Base-by-base conservation (phyloP, 1,140 invertebrate species). In the Pseudomyrmex concolor region DNA sequence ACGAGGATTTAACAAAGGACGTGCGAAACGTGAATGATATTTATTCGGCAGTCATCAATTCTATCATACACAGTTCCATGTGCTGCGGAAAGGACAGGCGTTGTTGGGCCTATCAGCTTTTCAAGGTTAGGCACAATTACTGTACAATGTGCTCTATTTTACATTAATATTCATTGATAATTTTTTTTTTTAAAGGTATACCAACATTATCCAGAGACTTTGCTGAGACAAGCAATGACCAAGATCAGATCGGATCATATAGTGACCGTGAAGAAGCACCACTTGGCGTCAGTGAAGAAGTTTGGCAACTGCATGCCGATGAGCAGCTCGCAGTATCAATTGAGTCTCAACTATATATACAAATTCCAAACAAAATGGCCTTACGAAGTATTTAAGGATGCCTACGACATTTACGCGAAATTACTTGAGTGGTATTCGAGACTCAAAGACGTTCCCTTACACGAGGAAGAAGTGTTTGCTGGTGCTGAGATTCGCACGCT, bases 161-260 rank as follows among this genome's bases (percentile, higher is more conserved):
- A 55, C 5, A 34, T 57, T n/a, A 63, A n/a, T 55, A 48, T 22
- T 67, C 2, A 73, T 74, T 43, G 45, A 13, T 45, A 55, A 34
- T 34, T 2, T 78, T 15, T 45, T 25, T 68, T 10, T 0, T 57
- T 59, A 48, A 70, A 80, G 76, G 95, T 97, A 43, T 97, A 97
- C 86, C 96, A 97, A 84, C 95, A 96, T 82, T 97, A 96, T 92
- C 95, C 96, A 0, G 96, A 97, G 73, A 93, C 92, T 55, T 88
- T 96, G 0, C 89, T 97, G 1, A 91, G 95, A 62, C 93, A 93
- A 0, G 96, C 95, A 0, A 95, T 97, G 84, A 90, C 93, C 0
- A 95, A 95, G 85, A 94, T 96, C 4, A 92, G 95, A 5, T 80
- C 92, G 0, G 95, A 96, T 84, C 95, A 95, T 22, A 94, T 97